Conservation (phyloP, 92 coral and sea anemone species). For the Siderastrea siderea region DNA sequence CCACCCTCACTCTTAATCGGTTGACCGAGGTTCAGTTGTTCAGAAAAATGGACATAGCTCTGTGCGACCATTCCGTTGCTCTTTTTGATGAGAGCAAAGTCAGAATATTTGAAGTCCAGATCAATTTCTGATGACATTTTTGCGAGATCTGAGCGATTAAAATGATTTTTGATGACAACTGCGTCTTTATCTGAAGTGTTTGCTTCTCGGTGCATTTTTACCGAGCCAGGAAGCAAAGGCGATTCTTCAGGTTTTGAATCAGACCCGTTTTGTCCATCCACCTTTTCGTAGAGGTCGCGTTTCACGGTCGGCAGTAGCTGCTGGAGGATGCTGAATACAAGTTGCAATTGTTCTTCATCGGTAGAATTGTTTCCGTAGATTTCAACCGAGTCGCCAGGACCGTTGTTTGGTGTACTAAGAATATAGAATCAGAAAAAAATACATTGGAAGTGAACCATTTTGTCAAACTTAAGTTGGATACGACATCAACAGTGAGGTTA, state of each 20-base stretch:
- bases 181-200: slow-evolving; percentile 32
- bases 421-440: neutral
- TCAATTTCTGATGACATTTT: slow-evolving; percentile 29
- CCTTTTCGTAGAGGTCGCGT: slow-evolving; percentile 55
- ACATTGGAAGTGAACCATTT: neutral
- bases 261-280: slow-evolving; percentile 28
- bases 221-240: slow-evolving; percentile 46
- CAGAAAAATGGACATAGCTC: slow-evolving; percentile 12
- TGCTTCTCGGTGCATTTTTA: slow-evolving; percentile 63
- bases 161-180: slow-evolving; percentile 42
- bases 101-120: slow-evolving; percentile 40
- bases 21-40: slow-evolving; percentile 43
- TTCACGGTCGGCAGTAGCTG: slow-evolving; percentile 51
- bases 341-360: slow-evolving; percentile 33
- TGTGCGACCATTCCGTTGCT: slow-evolving; percentile 50
- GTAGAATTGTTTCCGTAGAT: slow-evolving; percentile 35
- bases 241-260: slow-evolving; percentile 38
- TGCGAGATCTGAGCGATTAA: slow-evolving; percentile 42
- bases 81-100: slow-evolving; percentile 30
- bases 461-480: neutral
- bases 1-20: slow-evolving; percentile 46
- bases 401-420: neutral
- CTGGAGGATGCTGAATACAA: slow-evolving; percentile 33
- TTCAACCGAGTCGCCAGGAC: slow-evolving; percentile 13
- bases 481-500: too few species aligned